Percentiles rank a stretch among this genome's conserved stretches.
Conservation (phyloP, 2,888 invertebrate genomes). For the Macrosiphum euphorbiae region DNA sequence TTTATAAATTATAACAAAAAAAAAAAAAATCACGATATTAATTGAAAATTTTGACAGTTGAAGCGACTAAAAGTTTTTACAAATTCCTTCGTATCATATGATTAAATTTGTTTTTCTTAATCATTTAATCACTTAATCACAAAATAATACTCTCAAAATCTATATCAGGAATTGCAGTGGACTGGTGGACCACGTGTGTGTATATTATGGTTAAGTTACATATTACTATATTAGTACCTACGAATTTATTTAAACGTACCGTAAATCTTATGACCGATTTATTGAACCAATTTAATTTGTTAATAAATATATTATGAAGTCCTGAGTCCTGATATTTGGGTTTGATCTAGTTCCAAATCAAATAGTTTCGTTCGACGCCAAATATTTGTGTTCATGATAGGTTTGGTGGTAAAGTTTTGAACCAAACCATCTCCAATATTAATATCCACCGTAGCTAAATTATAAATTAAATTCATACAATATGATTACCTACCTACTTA, state of each 20-base stretch:
- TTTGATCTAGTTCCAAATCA: neutral
- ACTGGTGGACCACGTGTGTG: neutral
- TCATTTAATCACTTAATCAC: too few species aligned
- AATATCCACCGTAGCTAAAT: neutral
- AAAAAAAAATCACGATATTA: too few species aligned
- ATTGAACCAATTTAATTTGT: neutral
- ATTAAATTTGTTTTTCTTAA: too few species aligned
- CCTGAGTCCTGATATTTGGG: neutral
- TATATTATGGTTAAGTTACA: neutral
- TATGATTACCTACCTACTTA: neutral
- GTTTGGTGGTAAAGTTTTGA: neutral
- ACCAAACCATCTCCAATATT: neutral
- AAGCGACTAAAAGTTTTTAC: too few species aligned
- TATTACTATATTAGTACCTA: neutral
- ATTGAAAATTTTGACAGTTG: too few species aligned
- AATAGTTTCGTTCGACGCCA: neutral
- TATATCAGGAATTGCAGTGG: neutral
- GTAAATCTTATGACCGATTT: neutral
- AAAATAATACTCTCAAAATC: neutral
- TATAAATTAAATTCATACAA: neutral
- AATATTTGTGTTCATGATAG: neutral
- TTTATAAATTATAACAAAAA: too few species aligned
- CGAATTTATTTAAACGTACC: neutral
- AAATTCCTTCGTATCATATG: too few species aligned
- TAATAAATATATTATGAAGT: neutral